Evolutionary conservation across 2,888 invertebrate genomes (phyloP).

Genomic region (Drosophila mettleri): DNA sequence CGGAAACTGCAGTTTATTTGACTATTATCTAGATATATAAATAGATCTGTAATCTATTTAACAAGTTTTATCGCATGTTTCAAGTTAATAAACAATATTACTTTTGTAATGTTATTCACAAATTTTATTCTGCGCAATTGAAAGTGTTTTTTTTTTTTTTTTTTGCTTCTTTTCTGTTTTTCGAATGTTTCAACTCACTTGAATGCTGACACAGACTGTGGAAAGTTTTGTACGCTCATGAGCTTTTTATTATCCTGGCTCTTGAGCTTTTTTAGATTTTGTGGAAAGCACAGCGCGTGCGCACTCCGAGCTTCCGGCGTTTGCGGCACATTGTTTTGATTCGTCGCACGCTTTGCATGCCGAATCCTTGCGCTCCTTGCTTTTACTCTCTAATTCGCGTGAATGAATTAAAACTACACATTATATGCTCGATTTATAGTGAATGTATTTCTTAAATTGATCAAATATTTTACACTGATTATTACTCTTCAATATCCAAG

Average conservation of each 20-base stretch:
- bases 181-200: constrained; percentile 33
- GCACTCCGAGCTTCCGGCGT: constrained; percentile 63
- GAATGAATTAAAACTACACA: constrained; percentile 21
- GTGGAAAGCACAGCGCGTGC: constrained; percentile 52
- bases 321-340: constrained; percentile 60
- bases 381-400: constrained; percentile 63
- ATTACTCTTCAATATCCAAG: background rate
- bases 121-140: constrained; percentile 27
- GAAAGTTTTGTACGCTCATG: constrained; percentile 41
- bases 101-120: constrained; percentile 18
- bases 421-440: background rate
- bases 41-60: background rate
- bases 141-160: background rate
- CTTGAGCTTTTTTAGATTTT: constrained; percentile 36
- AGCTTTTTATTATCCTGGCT: constrained; percentile 73
- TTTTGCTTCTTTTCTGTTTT: constrained; percentile 5
- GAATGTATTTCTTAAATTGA: background rate
- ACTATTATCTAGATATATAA: background rate
- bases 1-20: background rate
- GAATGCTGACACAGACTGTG: constrained; percentile 65
- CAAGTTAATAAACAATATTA: constrained; percentile 4
- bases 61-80: background rate
- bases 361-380: constrained; percentile 42
- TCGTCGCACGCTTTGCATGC: constrained; percentile 38
- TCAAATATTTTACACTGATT: background rate